Conservation (phyloP, 2,888 invertebrate genomes). For the Anthophora plumipes region DNA sequence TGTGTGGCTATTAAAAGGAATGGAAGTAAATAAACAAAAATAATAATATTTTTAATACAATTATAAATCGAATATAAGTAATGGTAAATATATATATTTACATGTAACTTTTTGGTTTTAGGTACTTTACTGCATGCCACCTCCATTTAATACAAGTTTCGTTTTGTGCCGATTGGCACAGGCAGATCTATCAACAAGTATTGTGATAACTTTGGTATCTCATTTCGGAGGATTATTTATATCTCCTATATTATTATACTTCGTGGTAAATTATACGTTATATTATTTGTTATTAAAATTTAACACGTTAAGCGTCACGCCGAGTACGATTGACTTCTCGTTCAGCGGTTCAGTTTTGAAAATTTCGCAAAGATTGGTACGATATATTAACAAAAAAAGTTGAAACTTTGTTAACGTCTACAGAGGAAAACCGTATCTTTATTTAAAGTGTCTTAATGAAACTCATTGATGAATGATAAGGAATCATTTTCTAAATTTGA, state of each 20-base stretch:
- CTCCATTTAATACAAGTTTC: slow-evolving; percentile 81
- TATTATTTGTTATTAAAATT: neutral
- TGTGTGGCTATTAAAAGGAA: slow-evolving; percentile 81
- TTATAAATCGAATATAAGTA: neutral
- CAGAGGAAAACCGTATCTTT: too few relatives aligned
- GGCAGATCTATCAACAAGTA: slow-evolving; percentile 81
- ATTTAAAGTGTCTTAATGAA: too few relatives aligned
- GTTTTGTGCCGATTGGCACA: slow-evolving; percentile 79
- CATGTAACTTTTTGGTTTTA: slow-evolving; percentile 66
- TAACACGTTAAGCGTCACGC: too few relatives aligned
- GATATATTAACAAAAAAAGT: too few relatives aligned
- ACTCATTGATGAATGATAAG: too few relatives aligned
- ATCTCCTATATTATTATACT: slow-evolving; percentile 80
- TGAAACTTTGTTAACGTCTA: too few relatives aligned
- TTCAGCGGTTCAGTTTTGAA: too few relatives aligned
- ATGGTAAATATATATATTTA: neutral
- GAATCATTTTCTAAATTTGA: too few relatives aligned
- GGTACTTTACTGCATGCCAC: slow-evolving; percentile 83
- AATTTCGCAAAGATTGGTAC: too few relatives aligned
- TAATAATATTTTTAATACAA: neutral
- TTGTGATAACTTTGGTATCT: slow-evolving; percentile 79
- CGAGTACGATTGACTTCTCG: too few relatives aligned
- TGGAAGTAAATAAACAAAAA: slow-evolving; percentile 78
- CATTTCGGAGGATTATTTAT: slow-evolving; percentile 81
- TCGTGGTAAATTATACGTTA: slow-evolving; percentile 76